Conservation (phyloP, 2,888 invertebrate genomes). For the Sabatieria punctata region DNA sequence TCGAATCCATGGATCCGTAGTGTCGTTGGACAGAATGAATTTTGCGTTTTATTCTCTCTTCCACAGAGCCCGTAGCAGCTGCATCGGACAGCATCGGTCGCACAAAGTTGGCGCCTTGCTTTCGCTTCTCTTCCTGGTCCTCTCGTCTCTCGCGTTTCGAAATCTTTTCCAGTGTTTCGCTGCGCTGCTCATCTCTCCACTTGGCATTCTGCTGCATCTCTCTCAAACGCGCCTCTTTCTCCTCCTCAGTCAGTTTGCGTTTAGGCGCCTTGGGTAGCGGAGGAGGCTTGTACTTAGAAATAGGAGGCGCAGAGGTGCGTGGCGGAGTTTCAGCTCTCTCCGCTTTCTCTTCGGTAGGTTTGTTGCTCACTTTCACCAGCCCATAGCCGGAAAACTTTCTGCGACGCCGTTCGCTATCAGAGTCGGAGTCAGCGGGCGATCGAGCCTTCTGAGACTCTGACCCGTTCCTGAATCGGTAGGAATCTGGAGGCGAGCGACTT, state of each 20-base stretch:
- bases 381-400: neutral
- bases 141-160: conserved; percentile 47
- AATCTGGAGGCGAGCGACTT: no score
- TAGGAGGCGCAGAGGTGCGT: neutral
- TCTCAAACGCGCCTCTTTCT: conserved; percentile 48
- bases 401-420: neutral
- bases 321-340: neutral
- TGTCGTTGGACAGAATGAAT: conserved; percentile 73
- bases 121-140: conserved; percentile 29
- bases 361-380: neutral
- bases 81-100: conserved; percentile 49
- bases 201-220: conserved; percentile 69
- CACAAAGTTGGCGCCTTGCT: conserved; percentile 22
- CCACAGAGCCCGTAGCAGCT: conserved; percentile 53
- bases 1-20: conserved; percentile 56
- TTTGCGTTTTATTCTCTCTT: conserved; percentile 66
- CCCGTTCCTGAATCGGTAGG: no score
- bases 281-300: neutral
- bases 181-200: conserved; percentile 36
- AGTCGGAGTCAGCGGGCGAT: neutral
- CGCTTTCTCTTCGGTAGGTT: neutral
- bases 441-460: no score
- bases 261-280: neutral
- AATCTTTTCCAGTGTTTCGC: conserved; percentile 42
- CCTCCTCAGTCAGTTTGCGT: conserved; percentile 24